A percentile compares a stretch with the other conserved stretches of the same genome.
phyloP scores from a whole-genome alignment of 2,888 invertebrate genomes.

The Plagodis pulveraria region DNA sequence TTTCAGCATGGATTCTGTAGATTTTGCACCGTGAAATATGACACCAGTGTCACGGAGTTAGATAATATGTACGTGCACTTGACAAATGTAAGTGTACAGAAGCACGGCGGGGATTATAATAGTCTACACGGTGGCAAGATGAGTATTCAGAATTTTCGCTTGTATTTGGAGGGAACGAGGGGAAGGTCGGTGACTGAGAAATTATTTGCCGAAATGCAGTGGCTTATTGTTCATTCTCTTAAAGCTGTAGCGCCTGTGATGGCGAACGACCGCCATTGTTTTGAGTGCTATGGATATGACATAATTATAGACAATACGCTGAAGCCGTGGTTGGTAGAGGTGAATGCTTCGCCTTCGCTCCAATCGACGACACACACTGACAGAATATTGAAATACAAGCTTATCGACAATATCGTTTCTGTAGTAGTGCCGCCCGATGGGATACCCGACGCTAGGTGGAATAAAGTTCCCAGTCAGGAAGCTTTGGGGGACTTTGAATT shows the following conservation, averaged over 20 bases:
- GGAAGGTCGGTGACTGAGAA: constrained; percentile 95
- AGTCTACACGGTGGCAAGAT: constrained; percentile 97
- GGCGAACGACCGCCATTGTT: constrained; percentile 96
- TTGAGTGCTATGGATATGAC: constrained; percentile 98
- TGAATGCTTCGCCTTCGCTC: constrained; percentile 97
- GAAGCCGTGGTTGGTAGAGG: constrained; percentile 97
- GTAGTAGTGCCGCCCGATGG: constrained; percentile 95
- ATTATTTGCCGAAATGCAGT: constrained; percentile 95
- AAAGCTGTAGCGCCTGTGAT: constrained; percentile 97
- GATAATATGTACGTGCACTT: constrained; percentile 98
- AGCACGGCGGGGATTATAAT: constrained; percentile 98
- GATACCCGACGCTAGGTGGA: constrained; percentile 95
- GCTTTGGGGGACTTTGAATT: constrained; percentile 93
- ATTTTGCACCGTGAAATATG: constrained; percentile 98
- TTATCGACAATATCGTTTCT: constrained; percentile 96
- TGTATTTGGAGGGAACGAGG: constrained; percentile 96
- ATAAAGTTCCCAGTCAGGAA: constrained; percentile 90
- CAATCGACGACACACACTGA: constrained; percentile 98
- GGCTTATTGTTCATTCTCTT: constrained; percentile 96
- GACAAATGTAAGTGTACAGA: constrained; percentile 98
- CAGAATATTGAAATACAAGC: constrained; percentile 96
- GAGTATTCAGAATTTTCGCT: constrained; percentile 95
- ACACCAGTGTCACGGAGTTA: constrained; percentile 93
- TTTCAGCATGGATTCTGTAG: constrained; percentile 97
- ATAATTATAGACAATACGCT: constrained; percentile 97